Base-by-base conservation (phyloP, 2,113 vertebrate genomes). In the Zosterops hypoxanthus region DNA sequence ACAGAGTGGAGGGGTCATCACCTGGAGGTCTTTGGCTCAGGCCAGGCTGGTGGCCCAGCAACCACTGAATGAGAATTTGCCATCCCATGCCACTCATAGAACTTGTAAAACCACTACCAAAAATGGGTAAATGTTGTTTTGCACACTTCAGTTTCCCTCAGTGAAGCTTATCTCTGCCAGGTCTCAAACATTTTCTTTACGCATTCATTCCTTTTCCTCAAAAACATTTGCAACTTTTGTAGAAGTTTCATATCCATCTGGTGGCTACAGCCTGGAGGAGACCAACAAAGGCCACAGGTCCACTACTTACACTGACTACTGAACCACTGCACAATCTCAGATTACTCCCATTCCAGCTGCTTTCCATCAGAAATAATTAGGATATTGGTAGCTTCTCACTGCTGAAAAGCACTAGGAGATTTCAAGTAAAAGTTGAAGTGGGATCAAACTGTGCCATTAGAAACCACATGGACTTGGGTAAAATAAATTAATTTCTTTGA, bases 1-100 rank as follows among this genome's bases (percentile, higher is more conserved):
- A 1, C 0, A 5, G 2, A 18, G 25, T 1, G 2, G 2, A 39
- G 22, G 23, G 5, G 3, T 42, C 52, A 56, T 7, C 36, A 21
- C 22, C 53, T 41, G 8, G 9, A 60, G 11, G 3, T 22, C 34
- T 44, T 25, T 63, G 64, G 12, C 78, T n/a, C 7, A 63, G 42
- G 6, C 33, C 60, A 69, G 63, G 24, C 41, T n/a, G 8, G 11
- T 33, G 36, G 15, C 12, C 36, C 66, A 50, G 49, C 33, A 44
- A 8, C 11, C 55, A 24, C 25, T 23, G 57, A 75, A 59, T 1
- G 6, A 34, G 11, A 12, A 1, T n/a, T 39, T 47, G 36, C 41
- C 17, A 29, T 12, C 23, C 25, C 25, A 9, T 7, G 24, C 15
- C 17, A 17, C 9, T 68, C 31, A 78, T 0, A 6, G 49, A 69